Evolutionary conservation across 2,113 vertebrate species (phyloP).

Genomic region (Eubucco bourcierii): DNA sequence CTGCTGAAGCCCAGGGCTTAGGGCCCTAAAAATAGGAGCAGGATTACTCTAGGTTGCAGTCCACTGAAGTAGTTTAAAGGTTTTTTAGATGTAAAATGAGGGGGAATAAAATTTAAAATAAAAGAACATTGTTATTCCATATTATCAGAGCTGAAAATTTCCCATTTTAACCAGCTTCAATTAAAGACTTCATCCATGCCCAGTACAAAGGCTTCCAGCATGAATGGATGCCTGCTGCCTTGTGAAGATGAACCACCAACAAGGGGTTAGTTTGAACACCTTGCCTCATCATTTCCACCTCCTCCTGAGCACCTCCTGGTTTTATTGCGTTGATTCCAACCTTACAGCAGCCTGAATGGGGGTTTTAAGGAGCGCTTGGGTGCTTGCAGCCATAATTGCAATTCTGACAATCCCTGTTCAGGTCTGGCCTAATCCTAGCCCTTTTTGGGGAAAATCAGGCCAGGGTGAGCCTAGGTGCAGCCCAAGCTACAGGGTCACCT

Average conservation of each 20-base stretch:
- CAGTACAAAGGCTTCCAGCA: background rate
- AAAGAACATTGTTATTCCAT: slow-evolving; percentile 17
- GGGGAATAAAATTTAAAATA: background rate
- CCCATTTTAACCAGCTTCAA: slow-evolving; percentile 51
- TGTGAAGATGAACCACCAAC: background rate
- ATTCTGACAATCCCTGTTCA: background rate
- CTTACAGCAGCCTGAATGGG: background rate
- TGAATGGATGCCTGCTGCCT: background rate
- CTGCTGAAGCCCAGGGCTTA: slow-evolving; percentile 77
- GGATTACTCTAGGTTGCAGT: slow-evolving; percentile 77
- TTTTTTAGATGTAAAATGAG: slow-evolving; percentile 47
- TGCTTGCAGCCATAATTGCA: background rate
- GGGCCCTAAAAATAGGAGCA: slow-evolving; percentile 79
- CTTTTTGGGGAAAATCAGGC: background rate
- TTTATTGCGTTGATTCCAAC: background rate
- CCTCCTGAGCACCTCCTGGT: background rate
- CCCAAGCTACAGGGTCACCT: background rate
- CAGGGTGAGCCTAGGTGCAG: background rate
- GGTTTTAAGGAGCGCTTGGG: background rate
- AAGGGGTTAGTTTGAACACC: background rate
- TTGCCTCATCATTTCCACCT: background rate
- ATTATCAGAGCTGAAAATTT: slow-evolving; percentile 37
- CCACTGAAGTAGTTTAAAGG: slow-evolving; percentile 70
- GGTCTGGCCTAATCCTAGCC: background rate
- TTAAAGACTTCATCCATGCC: slow-evolving; percentile 11